These are phyloP conservation scores for Tethya wilhelma DNA, from an alignment of 37 sponge, comb jelly and placozoan species.

Conservation along the genomic window DNA sequence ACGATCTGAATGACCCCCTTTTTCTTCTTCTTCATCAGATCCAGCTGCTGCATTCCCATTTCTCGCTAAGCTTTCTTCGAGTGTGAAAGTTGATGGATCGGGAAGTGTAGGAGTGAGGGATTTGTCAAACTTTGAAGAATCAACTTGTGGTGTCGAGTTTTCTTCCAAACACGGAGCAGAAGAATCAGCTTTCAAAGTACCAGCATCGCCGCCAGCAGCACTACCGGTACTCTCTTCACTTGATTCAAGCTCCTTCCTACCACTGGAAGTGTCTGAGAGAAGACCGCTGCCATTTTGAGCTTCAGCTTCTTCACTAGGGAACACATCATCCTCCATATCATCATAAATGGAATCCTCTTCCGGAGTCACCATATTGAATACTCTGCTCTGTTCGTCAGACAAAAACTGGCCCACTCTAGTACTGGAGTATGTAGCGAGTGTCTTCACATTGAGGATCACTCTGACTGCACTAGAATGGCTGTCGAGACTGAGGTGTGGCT, in stretches of 20 bases:
- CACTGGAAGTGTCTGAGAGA: too few relatives aligned
- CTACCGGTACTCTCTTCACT: too few relatives aligned
- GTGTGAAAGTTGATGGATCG: neutral
- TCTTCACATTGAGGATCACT: slow-evolving; percentile 46
- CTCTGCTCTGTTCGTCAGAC: slow-evolving; percentile 40
- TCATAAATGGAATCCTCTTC: too few relatives aligned
- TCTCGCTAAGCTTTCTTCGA: neutral
- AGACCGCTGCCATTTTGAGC: too few relatives aligned
- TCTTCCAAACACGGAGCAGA: too few relatives aligned
- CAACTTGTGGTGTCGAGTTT: neutral
- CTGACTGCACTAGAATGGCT: slow-evolving; percentile 48
- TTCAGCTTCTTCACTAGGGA: too few relatives aligned
- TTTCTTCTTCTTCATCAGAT: neutral
- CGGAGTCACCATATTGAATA: too few relatives aligned
- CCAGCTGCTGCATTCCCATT: neutral
- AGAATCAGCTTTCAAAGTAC: too few relatives aligned
- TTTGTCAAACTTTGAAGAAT: neutral
- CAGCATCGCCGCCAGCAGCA: too few relatives aligned
- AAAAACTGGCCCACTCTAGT: slow-evolving; percentile 47
- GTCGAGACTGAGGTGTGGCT: slow-evolving; percentile 65
- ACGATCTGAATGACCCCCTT: neutral
- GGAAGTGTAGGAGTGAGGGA: neutral
- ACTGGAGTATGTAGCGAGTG: slow-evolving; percentile 15
- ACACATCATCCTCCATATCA: too few relatives aligned
- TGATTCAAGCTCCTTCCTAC: too few relatives aligned